A percentile compares a stretch with the other conserved stretches of the same genome.
phyloP scores from a whole-genome alignment of 2,888 invertebrate species.

The Hirtodrosophila trivittata region DNA sequence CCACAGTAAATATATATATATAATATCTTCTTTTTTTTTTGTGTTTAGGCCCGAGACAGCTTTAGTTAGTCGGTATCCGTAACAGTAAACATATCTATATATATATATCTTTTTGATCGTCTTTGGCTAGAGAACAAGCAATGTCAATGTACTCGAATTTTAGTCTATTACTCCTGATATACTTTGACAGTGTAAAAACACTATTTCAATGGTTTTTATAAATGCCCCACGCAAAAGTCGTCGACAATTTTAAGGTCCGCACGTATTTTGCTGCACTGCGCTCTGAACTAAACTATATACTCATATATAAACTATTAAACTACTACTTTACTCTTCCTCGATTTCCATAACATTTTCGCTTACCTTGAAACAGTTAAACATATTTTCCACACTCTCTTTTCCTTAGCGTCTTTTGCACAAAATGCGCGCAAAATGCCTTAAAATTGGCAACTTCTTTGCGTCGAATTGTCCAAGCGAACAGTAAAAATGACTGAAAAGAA shows the following conservation, averaged over 20 bases:
- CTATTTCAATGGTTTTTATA: slow-evolving; percentile 59
- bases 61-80: slow-evolving; percentile 38
- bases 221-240: slow-evolving; percentile 69
- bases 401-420: slow-evolving; percentile 33
- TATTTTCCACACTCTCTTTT: neutral
- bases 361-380: too few species aligned
- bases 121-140: slow-evolving; percentile 67
- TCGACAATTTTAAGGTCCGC: slow-evolving; percentile 80
- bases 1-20: too few species aligned
- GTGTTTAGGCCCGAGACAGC: too few species aligned
- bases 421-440: slow-evolving; percentile 69
- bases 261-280: slow-evolving; percentile 56
- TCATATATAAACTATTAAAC: too few species aligned
- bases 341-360: too few species aligned
- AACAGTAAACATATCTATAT: slow-evolving; percentile 14
- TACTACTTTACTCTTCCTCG: too few species aligned
- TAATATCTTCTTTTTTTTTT: too few species aligned
- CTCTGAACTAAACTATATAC: too few species aligned
- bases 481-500: slow-evolving; percentile 29
- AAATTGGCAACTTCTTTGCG: slow-evolving; percentile 75
- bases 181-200: slow-evolving; percentile 82
- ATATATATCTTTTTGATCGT: slow-evolving; percentile 36
- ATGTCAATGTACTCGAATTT: slow-evolving; percentile 82
- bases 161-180: slow-evolving; percentile 83
- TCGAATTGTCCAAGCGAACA: slow-evolving; percentile 68